These are phyloP conservation scores for Acipenser transmontanus DNA, from an alignment of 2,797 vertebrate species.

Conservation along the genomic window DNA sequence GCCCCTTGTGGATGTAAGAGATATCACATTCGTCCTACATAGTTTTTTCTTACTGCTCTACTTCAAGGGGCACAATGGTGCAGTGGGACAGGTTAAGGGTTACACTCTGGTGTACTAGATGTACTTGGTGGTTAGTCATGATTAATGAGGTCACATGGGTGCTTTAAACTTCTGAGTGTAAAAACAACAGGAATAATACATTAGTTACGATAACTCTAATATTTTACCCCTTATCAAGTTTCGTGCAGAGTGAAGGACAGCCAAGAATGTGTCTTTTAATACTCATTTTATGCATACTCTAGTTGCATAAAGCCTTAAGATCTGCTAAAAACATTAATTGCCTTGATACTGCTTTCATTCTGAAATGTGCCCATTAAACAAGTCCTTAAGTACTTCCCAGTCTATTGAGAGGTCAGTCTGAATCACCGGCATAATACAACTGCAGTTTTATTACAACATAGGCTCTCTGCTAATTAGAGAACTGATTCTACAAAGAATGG, in stretches of 20 bases:
- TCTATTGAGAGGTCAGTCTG: constrained; percentile 53
- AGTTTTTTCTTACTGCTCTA: no score
- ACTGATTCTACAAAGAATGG: constrained; percentile 21
- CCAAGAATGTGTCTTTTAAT: neutral
- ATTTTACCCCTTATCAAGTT: no score
- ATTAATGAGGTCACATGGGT: no score
- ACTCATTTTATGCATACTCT: constrained; percentile 40
- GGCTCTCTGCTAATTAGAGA: constrained; percentile 45
- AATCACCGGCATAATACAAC: constrained; percentile 51
- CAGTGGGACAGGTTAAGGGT: no score
- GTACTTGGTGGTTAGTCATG: no score
- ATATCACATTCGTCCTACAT: no score
- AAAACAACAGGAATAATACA: no score
- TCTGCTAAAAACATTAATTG: constrained; percentile 52
- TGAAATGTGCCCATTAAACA: constrained; percentile 23
- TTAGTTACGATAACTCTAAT: no score
- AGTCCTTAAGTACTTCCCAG: constrained; percentile 35
- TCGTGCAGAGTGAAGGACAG: neutral
- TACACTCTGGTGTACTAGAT: no score
- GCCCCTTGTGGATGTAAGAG: no score
- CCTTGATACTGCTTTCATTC: constrained; percentile 42
- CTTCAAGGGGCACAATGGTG: no score
- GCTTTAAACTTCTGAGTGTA: no score
- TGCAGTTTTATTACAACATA: constrained; percentile 44
- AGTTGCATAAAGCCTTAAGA: constrained; percentile 55